phyloP scores from a whole-genome alignment of 2,113 vertebrate genomes.

The Galeopterus variegatus region DNA sequence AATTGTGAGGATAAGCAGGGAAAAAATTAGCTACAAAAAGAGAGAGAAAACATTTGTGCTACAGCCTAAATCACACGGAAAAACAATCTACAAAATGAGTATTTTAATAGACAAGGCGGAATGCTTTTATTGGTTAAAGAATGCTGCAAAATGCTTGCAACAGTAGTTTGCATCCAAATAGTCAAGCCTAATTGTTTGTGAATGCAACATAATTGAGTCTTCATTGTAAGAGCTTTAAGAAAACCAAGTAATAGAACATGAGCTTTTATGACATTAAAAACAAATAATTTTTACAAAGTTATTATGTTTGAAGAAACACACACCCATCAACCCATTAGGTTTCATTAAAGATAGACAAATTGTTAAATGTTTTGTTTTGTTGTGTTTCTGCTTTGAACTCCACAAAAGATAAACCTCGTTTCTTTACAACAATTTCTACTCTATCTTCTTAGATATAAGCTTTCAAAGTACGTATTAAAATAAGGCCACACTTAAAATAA shows the following conservation, averaged over 20 bases:
- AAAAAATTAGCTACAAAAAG: constrained; percentile 67
- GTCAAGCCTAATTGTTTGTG: constrained; percentile 85
- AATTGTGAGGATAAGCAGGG: constrained; percentile 28
- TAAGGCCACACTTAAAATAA: constrained; percentile 82
- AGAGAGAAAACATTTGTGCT: constrained; percentile 73
- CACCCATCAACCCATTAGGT: constrained; percentile 84
- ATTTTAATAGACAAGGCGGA: constrained; percentile 82
- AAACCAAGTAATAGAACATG: constrained; percentile 76
- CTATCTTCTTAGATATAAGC: constrained; percentile 82
- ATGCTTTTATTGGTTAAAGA: constrained; percentile 83
- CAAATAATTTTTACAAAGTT: constrained; percentile 85
- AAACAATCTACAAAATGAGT: constrained; percentile 82
- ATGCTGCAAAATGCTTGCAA: constrained; percentile 80
- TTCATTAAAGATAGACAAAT: constrained; percentile 85
- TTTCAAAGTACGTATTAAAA: constrained; percentile 84
- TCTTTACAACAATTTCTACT: constrained; percentile 79
- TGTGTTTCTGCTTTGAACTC: constrained; percentile 82
- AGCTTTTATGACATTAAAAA: constrained; percentile 85
- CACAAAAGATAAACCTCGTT: constrained; percentile 83
- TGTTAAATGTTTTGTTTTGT: constrained; percentile 81
- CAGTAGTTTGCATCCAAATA: constrained; percentile 81
- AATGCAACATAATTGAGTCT: constrained; percentile 81
- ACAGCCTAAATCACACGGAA: constrained; percentile 74
- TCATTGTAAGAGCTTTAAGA: constrained; percentile 82
- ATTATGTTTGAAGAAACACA: constrained; percentile 82